Percentiles rank a stretch among this genome's conserved stretches.
These are phyloP conservation scores for Misgurnus anguillicaudatus DNA, from an alignment of 2,113 vertebrate genomes.

Conservation along the genomic window DNA sequence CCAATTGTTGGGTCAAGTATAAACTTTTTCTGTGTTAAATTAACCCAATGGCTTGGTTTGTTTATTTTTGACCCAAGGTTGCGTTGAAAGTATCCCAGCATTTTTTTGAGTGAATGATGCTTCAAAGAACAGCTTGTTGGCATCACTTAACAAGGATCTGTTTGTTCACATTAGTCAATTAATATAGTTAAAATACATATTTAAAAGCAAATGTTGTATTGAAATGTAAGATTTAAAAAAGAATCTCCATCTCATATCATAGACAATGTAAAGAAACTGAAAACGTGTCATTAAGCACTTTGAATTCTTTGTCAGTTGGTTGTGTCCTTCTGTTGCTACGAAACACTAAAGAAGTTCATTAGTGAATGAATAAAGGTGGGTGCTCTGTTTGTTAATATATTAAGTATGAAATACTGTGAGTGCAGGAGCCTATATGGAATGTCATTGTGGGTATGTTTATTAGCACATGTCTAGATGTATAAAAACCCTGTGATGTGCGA, in stretches of 20 bases:
- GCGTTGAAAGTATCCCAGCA: too few relatives aligned
- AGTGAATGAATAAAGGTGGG: constrained; percentile 25
- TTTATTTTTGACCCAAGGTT: too few relatives aligned
- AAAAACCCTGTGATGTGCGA: constrained; percentile 29
- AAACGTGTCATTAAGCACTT: background rate
- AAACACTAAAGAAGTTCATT: constrained; percentile 45
- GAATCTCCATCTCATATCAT: too few relatives aligned
- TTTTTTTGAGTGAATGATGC: too few relatives aligned
- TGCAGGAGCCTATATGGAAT: constrained; percentile 2
- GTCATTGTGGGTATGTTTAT: constrained; percentile 40
- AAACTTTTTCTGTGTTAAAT: too few relatives aligned
- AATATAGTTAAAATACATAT: too few relatives aligned
- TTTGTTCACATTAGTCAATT: too few relatives aligned
- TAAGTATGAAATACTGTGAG: constrained; percentile 19
- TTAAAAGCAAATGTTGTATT: background rate
- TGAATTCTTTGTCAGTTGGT: background rate
- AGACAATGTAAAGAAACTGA: background rate
- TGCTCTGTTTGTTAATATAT: constrained; percentile 14
- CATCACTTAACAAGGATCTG: too few relatives aligned
- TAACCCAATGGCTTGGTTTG: too few relatives aligned
- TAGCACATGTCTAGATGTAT: constrained; percentile 41
- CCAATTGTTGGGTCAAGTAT: too few relatives aligned
- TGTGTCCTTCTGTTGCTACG: constrained; percentile 39
- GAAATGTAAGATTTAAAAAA: background rate
- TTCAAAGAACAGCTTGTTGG: too few relatives aligned